Evolutionary conservation across 2,113 vertebrate genomes (phyloP), one percentile per base, ranked within the genome.

Genomic region (Gorilla gorilla): DNA sequence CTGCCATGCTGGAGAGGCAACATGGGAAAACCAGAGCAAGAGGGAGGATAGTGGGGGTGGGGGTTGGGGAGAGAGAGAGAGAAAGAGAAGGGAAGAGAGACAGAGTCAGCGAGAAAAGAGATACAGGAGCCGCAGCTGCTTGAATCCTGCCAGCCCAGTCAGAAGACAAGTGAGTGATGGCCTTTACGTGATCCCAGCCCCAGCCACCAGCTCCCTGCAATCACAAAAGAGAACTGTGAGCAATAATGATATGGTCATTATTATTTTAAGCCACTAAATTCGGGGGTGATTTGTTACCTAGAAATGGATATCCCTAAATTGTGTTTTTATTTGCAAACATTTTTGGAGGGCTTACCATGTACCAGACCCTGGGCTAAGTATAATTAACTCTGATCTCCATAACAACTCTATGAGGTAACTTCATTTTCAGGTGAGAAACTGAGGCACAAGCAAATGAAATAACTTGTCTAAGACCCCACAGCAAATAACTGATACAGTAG

Each of bases 231-330:
- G 70, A 89, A 84, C 17, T 52, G 30, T 43, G 61, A 23, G 38
- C 23, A 25, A 75, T 38, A 43, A 64, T 22, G 38, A 22, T 52
- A 95, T 8, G 27, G 59, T 64, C 27, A 76, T 11, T 96, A 78
- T 48, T 94, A 94, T 55, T 75, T 92, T 70, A 95, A 95, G 32
- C 64, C 50, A 25, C 78, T 68, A 79, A 59, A 22, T 80, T 66
- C 89, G 45, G 59, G 27, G 43, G 25, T 83, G 81, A 70, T 23
- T 35, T 14, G 52, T 85, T 45, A 80, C 32, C 40, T 0, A 78
- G 40, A 85, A 59, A 83, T 25, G 85, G 45, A 55, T 40, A 86
- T 55, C 75, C 32, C 43, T 55, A 90, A 87, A 90, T 38, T 40
- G 13, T 81, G 57, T 3, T 50, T 14, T 4, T 50, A 18, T 3